These are phyloP conservation scores for Corydoras maculifer DNA, from an alignment of 2,113 vertebrate species.

Conservation along the genomic window DNA sequence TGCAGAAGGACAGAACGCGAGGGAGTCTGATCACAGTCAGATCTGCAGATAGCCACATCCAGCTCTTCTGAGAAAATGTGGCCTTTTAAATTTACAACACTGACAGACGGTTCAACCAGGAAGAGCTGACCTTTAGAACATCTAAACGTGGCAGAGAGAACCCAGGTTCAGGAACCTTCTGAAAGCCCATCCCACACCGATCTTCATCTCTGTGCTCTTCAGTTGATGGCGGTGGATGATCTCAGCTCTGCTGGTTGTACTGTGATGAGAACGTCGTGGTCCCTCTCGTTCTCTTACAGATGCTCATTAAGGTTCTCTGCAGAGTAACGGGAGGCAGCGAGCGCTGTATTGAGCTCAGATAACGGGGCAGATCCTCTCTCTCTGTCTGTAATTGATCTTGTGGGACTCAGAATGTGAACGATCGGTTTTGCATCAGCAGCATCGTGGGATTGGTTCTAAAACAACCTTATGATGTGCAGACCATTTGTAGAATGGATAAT, in stretches of 20 bases:
- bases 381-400: slow-evolving; percentile 21
- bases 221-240: background rate
- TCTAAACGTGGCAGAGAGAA: background rate
- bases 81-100: too few relatives aligned
- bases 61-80: too few relatives aligned
- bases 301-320: slow-evolving; percentile 14
- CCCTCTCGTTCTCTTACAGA: background rate
- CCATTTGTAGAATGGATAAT: too few relatives aligned
- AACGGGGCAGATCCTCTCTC: background rate
- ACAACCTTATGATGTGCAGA: too few relatives aligned
- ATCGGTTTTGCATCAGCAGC: background rate
- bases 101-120: background rate
- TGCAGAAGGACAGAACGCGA: slow-evolving; percentile 1
- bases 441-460: background rate
- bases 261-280: background rate
- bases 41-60: too few relatives aligned
- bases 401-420: slow-evolving; percentile 4
- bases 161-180: background rate
- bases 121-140: background rate
- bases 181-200: background rate
- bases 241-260: background rate
- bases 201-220: background rate
- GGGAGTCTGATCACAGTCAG: too few relatives aligned
- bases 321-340: background rate
- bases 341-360: background rate